Conservation (phyloP, 2,113 vertebrate genomes). For the Eira barbara region DNA sequence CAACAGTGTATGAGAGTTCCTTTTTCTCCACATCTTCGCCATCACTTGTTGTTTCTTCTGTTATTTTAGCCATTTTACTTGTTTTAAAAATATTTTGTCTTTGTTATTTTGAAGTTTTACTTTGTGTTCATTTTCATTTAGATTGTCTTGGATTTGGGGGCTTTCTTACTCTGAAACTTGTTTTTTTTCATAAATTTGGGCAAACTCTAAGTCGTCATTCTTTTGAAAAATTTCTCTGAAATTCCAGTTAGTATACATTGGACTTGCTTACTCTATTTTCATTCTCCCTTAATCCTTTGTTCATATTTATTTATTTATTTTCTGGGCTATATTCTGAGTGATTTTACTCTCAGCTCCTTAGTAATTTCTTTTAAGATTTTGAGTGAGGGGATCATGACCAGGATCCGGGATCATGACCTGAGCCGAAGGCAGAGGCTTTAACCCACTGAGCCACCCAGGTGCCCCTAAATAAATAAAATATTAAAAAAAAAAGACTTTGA, state of each 20-base stretch:
- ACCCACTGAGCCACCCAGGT: too few relatives aligned
- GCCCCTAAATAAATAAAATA: too few relatives aligned
- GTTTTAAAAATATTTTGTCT: neutral
- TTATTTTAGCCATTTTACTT: neutral
- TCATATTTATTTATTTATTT: neutral
- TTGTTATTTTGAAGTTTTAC: neutral
- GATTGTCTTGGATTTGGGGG: neutral
- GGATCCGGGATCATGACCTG: too few relatives aligned
- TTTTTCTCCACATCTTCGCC: neutral
- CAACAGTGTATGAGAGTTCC: neutral
- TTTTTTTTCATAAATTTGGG: neutral
- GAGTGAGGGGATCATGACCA: too few relatives aligned
- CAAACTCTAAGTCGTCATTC: neutral
- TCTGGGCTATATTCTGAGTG: neutral
- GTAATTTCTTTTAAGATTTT: neutral
- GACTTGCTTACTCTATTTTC: neutral
- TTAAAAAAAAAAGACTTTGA: neutral
- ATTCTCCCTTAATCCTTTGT: neutral
- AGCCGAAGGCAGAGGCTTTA: too few relatives aligned
- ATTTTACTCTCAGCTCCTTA: neutral
- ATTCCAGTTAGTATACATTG: neutral
- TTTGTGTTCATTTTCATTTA: neutral
- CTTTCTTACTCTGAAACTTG: neutral
- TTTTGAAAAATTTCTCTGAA: slow-evolving; percentile 28
- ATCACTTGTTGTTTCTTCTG: neutral